Evolutionary conservation across 1,140 invertebrate genomes (phyloP).

Genomic region (Sarcophaga peregrina): DNA sequence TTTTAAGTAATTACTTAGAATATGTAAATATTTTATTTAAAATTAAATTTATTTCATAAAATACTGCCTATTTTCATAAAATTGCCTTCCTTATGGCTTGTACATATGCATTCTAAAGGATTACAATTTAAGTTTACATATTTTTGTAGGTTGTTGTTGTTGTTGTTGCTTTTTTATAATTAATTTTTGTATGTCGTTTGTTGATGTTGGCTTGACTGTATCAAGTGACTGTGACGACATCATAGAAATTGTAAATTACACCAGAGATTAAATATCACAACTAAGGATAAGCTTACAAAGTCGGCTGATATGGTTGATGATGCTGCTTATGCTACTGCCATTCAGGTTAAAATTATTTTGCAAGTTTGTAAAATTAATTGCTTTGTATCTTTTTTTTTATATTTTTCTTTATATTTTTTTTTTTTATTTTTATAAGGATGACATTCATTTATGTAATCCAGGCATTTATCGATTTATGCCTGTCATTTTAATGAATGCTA

Average conservation of each 20-base stretch:
- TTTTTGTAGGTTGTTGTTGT: no score
- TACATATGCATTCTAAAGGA: no score
- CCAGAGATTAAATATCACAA: slow-evolving; percentile 11
- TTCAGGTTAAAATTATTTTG: not conserved
- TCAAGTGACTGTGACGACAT: not conserved
- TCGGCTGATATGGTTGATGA: not conserved
- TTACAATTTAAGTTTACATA: no score
- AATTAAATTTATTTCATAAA: no score
- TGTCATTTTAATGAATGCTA: slow-evolving; percentile 25
- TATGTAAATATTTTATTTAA: no score
- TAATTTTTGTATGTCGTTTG: not conserved
- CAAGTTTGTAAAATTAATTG: not conserved
- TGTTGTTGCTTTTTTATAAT: no score
- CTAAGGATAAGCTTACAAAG: not conserved
- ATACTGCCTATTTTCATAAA: no score
- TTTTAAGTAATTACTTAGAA: no score
- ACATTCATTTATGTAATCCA: slow-evolving; percentile 28
- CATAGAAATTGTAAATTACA: slow-evolving; percentile 14
- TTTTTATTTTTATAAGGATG: not conserved
- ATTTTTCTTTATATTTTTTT: no score
- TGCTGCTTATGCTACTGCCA: not conserved
- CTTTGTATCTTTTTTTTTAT: no score
- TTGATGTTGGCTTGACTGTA: not conserved
- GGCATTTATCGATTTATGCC: slow-evolving; percentile 38
- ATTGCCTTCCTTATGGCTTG: no score